phyloP scores from a whole-genome alignment of 2,888 invertebrate species.

The Mycogona germanica region DNA sequence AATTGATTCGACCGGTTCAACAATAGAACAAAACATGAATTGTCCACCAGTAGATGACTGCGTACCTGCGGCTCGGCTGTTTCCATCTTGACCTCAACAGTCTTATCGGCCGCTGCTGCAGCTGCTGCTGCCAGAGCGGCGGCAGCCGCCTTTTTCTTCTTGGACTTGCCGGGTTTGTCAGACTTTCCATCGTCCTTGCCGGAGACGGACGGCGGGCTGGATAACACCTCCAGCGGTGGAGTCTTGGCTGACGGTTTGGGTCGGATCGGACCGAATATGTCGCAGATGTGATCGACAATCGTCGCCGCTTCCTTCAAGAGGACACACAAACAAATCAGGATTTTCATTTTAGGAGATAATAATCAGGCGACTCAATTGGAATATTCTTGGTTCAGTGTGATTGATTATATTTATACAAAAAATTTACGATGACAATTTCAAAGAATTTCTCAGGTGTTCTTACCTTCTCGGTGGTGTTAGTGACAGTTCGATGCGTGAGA shows the following conservation, averaged over 20 bases:
- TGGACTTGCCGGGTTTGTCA: neutral
- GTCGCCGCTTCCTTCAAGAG: constrained; percentile 24
- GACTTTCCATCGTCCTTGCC: neutral
- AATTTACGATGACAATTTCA: neutral
- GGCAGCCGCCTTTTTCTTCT: too few relatives aligned
- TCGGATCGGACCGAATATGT: constrained; percentile 12
- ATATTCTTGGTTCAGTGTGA: neutral
- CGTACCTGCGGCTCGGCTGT: too few relatives aligned
- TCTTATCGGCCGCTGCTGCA: neutral
- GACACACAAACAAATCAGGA: constrained; percentile 1
- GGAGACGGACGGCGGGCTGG: neutral
- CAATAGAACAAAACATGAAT: too few relatives aligned
- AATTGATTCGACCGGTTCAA: too few relatives aligned
- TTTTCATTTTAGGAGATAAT: too few relatives aligned
- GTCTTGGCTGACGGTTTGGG: too few relatives aligned
- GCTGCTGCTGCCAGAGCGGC: too few relatives aligned
- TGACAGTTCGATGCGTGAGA: constrained; percentile 44
- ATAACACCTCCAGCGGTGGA: too few relatives aligned
- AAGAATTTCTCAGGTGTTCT: too few relatives aligned
- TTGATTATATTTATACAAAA: constrained; percentile 1
- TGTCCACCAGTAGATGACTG: too few relatives aligned
- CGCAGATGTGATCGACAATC: constrained; percentile 24
- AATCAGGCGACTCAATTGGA: neutral
- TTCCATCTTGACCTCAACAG: constrained; percentile 24
- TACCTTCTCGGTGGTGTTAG: constrained; percentile 45